Evolutionary conservation across 2,888 invertebrate genomes (phyloP), one percentile per base, ranked within the genome.

Genomic region (Harpagoxenus sublaevis): DNA sequence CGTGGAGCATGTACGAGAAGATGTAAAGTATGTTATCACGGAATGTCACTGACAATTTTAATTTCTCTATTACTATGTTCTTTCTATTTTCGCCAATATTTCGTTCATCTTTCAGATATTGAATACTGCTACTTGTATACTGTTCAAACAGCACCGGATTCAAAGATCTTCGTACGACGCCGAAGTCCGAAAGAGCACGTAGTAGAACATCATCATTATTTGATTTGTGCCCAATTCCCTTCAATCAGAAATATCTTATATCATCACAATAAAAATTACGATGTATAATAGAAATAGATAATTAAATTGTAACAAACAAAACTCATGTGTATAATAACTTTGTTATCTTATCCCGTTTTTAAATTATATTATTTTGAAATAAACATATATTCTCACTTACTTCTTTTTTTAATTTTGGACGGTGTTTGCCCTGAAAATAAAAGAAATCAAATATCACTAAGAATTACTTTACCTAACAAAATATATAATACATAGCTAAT

Each of bases 1-100:
- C 77, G 71, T 88, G 82, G 18, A 92, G 83, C 23, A 90, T 57
- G 48, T 85, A 90, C 18, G 91, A 90, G 73, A 92, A 90, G 1
- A 91, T 68, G 35, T 51, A 83, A 15, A 91, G 77, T 10, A 88
- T 73, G 48, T 92, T 91, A 15, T 87, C 85, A 31, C 91, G 88
- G 23, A 92, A 84, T 15, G 62, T 83, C 51, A 86, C 83, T 23
- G 83, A 78, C 3, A 51, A 1, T 73, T 79, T 73, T 18, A 79
- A 60, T 18, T 79, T 79, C 4, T 62, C 48, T 71, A 73, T 71
- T 39, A 73, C 18, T 51, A 18, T 18, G 8, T 48, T 73, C 12
- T 18, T 79, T 4, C 18, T 73, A 6, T 5, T n/a, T 12, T 60
- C 18, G 3, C 6, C 0, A 60, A n/a, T 0, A 48, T 12, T 39